Base-by-base conservation (phyloP, 2,888 invertebrate species). In the Liopterus haemorrhoidalis region DNA sequence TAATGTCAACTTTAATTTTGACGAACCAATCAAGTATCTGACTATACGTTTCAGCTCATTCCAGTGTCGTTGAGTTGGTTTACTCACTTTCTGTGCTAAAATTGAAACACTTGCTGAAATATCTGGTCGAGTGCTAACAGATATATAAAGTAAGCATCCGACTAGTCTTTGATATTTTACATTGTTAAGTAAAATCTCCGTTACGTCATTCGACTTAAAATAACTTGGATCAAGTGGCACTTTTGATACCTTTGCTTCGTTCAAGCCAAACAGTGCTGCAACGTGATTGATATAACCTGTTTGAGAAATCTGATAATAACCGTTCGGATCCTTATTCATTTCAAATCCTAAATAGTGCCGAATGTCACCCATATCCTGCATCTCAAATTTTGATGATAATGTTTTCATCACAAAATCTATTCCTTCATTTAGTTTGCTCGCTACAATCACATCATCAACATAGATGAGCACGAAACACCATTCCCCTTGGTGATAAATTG, bases 21-120 rank as follows among this genome's bases (percentile, higher is more conserved):
- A 45, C 6, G 56, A 58, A 30, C 47, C 49, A 32, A 51, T 57
- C 19, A 59, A 38, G 20, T 59, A 60, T 16, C 53, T 45, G 1
- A 51, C 12, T 3, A 59, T 46, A 45, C 59, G 51, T 48, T 57
- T 60, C 11, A 54, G 45, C 49, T 59, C 57, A 4, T 32, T 50
- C 57, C 59, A 59, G 47, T 62, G 59, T 16, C 11, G 40, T 28
- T 48, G 12, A 21, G 49, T 51, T 25, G 60, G 59, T 9, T 45
- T 24, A 21, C 51, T 53, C 9, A 56, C 54, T n/a, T 51, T 50
- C 48, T 59, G 57, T 32, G 57, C 56, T 8, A 59, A 46, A 28
- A 58, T 54, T 1, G 48, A 40, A 0, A 59, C 49, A 39, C 52
- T 53, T 18, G 51, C 52, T n/a, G 52, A 12, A 21, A 59, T 59